Evolutionary conservation across 1,140 invertebrate species (phyloP).

Genomic region (Steinernema feltiae): DNA sequence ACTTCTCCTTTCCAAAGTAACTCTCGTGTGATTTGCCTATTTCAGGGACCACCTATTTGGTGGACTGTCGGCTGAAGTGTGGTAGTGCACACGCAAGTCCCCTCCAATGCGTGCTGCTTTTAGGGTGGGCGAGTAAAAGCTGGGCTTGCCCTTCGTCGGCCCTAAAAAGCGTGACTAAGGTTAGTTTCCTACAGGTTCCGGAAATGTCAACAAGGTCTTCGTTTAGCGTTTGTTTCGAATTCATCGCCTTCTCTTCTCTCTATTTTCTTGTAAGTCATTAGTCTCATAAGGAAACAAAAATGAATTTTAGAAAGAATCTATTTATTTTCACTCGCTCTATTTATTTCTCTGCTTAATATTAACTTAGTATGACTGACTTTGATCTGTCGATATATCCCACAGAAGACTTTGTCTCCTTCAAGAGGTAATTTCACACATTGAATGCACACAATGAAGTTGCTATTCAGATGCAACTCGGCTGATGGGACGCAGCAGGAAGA

Average conservation of each 20-base stretch:
- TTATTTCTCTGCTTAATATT: background rate
- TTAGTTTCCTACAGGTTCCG: no score
- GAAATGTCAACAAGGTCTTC: no score
- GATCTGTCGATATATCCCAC: constrained; percentile 1
- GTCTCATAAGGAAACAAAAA: no score
- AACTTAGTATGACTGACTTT: background rate
- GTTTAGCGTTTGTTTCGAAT: background rate
- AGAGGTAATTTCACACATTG: background rate
- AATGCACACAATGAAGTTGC: background rate
- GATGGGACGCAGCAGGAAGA: background rate
- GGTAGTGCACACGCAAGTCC: constrained; percentile 2
- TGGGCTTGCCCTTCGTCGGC: constrained; percentile 8
- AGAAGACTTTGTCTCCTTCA: background rate
- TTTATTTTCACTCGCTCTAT: no score
- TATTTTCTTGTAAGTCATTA: background rate
- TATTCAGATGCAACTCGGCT: background rate
- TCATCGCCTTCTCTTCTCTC: background rate
- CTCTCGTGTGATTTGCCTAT: background rate
- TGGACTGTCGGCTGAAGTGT: constrained; percentile 10
- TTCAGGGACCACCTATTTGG: background rate
- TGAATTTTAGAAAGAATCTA: no score
- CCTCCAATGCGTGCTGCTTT: background rate
- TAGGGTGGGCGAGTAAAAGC: constrained; percentile 13
- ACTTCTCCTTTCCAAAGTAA: no score
- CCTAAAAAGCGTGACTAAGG: constrained; percentile 5